Conservation (phyloP, 1,140 invertebrate genomes). For the Sminthurides bifidus region DNA sequence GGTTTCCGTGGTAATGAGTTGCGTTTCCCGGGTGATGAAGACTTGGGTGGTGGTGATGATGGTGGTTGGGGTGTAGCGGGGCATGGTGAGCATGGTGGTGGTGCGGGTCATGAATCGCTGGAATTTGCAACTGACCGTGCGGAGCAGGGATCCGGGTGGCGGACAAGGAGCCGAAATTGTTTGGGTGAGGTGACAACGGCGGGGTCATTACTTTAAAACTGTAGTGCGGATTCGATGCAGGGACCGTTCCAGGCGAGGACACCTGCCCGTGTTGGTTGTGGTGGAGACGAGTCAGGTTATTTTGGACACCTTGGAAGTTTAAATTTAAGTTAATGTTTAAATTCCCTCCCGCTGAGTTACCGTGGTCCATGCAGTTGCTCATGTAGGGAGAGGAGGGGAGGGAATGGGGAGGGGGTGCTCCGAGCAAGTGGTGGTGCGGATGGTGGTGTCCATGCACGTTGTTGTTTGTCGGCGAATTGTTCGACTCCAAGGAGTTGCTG, state of each 20-base stretch:
- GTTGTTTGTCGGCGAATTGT: not conserved
- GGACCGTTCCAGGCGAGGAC: slow-evolving; percentile 2
- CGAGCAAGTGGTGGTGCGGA: not conserved
- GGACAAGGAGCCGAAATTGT: slow-evolving; percentile 4
- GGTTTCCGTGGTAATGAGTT: not conserved
- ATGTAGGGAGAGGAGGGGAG: slow-evolving; percentile 1
- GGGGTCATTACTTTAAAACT: slow-evolving; percentile 29
- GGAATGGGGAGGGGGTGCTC: not conserved
- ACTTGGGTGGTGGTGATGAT: slow-evolving; percentile 4
- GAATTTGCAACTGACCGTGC: slow-evolving; percentile 2
- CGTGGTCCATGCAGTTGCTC: slow-evolving; percentile 16
- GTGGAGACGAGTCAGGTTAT: slow-evolving; percentile 19
- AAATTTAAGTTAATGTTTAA: slow-evolving; percentile 28
- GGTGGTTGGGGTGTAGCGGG: slow-evolving; percentile 6
- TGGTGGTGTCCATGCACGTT: not conserved
- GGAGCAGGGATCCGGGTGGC: slow-evolving; percentile 12
- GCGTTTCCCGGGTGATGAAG: slow-evolving; percentile 9
- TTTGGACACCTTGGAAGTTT: slow-evolving; percentile 28
- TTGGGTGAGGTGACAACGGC: slow-evolving; percentile 19
- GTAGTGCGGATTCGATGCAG: slow-evolving; percentile 11
- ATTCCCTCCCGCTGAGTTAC: slow-evolving; percentile 2
- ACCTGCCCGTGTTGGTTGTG: slow-evolving; percentile 22
- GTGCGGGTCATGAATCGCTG: slow-evolving; percentile 10
- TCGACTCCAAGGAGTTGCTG: slow-evolving; percentile 2
- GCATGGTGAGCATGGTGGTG: slow-evolving; percentile 4